These are phyloP conservation scores for Trialeurodes vaporariorum DNA, from an alignment of 1,140 invertebrate species.

Conservation along the genomic window DNA sequence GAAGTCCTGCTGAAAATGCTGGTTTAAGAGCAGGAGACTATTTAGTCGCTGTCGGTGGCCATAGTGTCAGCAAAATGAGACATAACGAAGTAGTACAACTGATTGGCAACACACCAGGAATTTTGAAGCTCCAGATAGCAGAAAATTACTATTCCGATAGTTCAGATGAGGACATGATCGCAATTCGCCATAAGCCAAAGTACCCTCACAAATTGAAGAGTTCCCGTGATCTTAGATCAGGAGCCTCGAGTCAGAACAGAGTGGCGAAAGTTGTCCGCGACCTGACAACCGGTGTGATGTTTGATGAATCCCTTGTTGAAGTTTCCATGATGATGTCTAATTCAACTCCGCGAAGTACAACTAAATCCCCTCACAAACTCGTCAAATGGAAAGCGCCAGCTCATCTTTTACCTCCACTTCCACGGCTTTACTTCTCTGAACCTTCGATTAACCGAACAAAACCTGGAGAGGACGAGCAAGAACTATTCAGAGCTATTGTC, in stretches of 20 bases:
- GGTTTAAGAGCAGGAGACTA: constrained; percentile 83
- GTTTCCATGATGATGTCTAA: constrained; percentile 10
- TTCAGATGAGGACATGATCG: constrained; percentile 56
- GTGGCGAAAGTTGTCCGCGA: constrained; percentile 43
- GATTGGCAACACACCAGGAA: constrained; percentile 70
- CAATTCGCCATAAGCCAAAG: constrained; percentile 46
- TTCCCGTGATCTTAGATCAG: constrained; percentile 27
- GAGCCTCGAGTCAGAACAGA: constrained; percentile 33
- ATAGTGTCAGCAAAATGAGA: constrained; percentile 73
- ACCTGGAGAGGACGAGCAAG: constrained; percentile 36
- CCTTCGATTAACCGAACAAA: constrained; percentile 18
- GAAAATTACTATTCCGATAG: constrained; percentile 81
- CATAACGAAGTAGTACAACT: constrained; percentile 87
- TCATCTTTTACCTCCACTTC: constrained; percentile 36
- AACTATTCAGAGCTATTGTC: constrained; percentile 73
- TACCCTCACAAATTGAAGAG: constrained; percentile 42
- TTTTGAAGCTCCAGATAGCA: constrained; percentile 69
- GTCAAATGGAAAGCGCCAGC: constrained; percentile 36
- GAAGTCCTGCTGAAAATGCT: constrained; percentile 71
- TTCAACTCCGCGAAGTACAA: constrained; percentile 22
- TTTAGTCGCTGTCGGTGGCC: constrained; percentile 79
- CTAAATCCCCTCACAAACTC: constrained; percentile 24
- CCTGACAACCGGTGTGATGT: constrained; percentile 41
- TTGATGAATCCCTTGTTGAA: constrained; percentile 28
- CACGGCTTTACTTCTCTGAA: constrained; percentile 27